Evolutionary conservation across 2,888 invertebrate genomes (phyloP), one percentile per base, ranked within the genome.

Genomic region (Epsilonema sp.): DNA sequence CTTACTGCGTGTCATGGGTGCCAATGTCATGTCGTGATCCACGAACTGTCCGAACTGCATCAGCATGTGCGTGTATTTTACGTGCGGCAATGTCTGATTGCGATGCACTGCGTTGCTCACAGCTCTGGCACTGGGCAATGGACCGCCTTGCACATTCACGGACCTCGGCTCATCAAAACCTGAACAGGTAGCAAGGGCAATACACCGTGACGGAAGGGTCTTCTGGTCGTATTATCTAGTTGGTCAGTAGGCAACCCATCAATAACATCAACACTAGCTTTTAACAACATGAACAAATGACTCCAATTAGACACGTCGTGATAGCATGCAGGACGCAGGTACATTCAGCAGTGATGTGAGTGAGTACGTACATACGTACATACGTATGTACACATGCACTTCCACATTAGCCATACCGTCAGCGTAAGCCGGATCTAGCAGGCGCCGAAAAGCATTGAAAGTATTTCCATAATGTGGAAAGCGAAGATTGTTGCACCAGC

Each of bases 41-140:
- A 90, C 66, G 59, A 92, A 78, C 66, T 90, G 89, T 0, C 86
- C 89, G 59, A 78, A 89, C 70, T 89, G 89, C 89, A 90, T 90
- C 37, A 82, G 42, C 59, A 63, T 60, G 42, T 64, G 63, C 16
- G 62, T 59, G 54, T 60, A 62, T 46, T 55, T 56, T 22, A 57
- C 54, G 49, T 63, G 63, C 46, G 58, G 54, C 13, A 53, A 49
- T 2, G 53, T 56, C 36, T 53, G 49, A 36, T 59, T 58, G 4
- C 45, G 44, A 45, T 62, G 62, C 2, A 62, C 54, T 11, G 51
- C 46, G 42, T 59, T 59, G 4, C 59, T 62, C 20, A 58, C 51
- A 2, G 8, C 20, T 2, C 51, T 23, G 31, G 47, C 47, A 19
- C 59, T 59, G 2, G 63, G 63, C 37, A 63, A 53, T 19, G 52